These are phyloP conservation scores for Fragum fragum DNA, from an alignment of 2,888 invertebrate species.

Conservation along the genomic window DNA sequence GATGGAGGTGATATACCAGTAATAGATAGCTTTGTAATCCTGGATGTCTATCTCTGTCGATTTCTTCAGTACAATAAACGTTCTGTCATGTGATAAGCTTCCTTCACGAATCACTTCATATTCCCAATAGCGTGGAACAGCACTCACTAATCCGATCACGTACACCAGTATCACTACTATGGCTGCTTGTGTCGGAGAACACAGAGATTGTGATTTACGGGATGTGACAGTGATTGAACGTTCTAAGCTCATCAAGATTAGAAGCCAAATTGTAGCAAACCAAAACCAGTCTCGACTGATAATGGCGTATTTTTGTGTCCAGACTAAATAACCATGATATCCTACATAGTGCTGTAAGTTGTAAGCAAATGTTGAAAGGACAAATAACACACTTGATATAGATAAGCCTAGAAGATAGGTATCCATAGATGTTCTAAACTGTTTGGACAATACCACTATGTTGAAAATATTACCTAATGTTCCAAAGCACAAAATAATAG, in stretches of 20 bases:
- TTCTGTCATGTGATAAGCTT: conserved; percentile 47
- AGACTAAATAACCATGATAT: conserved; percentile 73
- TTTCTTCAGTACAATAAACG: conserved; percentile 72
- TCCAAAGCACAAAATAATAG: conserved; percentile 79
- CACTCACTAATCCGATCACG: conserved; percentile 82
- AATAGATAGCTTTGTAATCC: conserved; percentile 83
- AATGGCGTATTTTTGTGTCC: conserved; percentile 79
- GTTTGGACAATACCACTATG: conserved; percentile 79
- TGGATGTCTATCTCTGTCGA: conserved; percentile 75
- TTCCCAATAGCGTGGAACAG: conserved; percentile 85
- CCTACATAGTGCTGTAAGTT: conserved; percentile 82
- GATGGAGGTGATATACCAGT: conserved; percentile 84
- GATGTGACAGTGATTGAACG: conserved; percentile 80
- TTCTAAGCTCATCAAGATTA: conserved; percentile 83
- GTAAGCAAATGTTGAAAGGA: conserved; percentile 73
- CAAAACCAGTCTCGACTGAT: conserved; percentile 84
- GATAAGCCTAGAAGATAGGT: conserved; percentile 83
- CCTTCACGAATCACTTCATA: conserved; percentile 73
- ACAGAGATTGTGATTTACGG: conserved; percentile 76
- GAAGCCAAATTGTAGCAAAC: conserved; percentile 84
- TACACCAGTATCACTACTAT: conserved; percentile 81
- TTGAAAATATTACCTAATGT: conserved; percentile 81
- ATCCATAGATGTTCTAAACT: conserved; percentile 80
- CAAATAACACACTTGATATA: conserved; percentile 75
- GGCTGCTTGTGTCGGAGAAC: conserved; percentile 80